These are phyloP conservation scores for Premnoplex brunnescens DNA, from an alignment of 2,797 vertebrate species.

Conservation along the genomic window DNA sequence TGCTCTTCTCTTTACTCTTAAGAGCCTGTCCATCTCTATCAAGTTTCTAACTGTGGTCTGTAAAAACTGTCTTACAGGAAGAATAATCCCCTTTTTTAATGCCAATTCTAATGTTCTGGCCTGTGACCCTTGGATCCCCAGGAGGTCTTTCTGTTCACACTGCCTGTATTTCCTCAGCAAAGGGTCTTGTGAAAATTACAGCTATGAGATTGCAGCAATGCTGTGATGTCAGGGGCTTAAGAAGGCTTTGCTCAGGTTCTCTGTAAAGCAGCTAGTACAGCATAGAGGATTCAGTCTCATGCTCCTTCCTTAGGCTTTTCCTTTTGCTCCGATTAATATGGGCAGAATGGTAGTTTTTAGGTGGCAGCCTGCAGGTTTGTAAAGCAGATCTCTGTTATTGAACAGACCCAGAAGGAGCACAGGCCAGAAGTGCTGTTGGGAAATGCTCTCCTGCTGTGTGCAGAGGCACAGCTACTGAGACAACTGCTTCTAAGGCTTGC, in stretches of 20 bases:
- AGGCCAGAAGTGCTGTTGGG: not conserved
- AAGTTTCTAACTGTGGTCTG: not conserved
- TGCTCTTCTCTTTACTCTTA: not conserved
- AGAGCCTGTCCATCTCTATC: not conserved
- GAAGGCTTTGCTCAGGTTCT: not conserved
- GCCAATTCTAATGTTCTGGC: not conserved
- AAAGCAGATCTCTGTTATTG: not conserved
- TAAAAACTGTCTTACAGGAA: not conserved
- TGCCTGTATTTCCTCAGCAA: conserved; percentile 3
- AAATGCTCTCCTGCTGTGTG: not conserved
- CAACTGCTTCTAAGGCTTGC: not conserved
- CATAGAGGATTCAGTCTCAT: not conserved
- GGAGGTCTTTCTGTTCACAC: not conserved
- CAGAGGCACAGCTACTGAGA: not conserved
- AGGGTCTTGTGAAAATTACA: not conserved
- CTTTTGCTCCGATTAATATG: not conserved
- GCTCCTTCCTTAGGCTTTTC: not conserved
- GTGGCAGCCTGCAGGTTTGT: not conserved
- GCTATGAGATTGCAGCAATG: not conserved
- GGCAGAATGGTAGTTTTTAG: fast-evolving
- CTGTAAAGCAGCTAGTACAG: not conserved
- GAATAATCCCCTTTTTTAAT: not conserved
- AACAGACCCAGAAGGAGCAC: not conserved
- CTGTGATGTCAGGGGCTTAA: not conserved
- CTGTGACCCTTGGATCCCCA: conserved; percentile 1